Percentiles rank a stretch among this genome's conserved stretches.
Conservation (phyloP, 2,888 invertebrate species). For the Nymphalis polychloros region DNA sequence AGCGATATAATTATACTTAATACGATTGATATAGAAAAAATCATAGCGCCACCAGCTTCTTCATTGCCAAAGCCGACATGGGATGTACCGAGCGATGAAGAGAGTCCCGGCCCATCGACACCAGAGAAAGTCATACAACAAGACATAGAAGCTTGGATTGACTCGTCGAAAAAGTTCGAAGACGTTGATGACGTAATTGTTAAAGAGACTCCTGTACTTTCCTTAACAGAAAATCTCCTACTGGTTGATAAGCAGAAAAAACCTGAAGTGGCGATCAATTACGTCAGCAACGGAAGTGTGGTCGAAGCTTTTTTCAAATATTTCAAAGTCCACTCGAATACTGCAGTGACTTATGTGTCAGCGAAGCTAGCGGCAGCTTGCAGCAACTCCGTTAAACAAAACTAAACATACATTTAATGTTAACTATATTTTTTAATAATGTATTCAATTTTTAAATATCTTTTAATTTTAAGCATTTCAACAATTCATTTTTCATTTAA, state of each 20-base stretch:
- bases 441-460: background rate
- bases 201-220: background rate
- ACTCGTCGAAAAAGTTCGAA: slow-evolving; percentile 23
- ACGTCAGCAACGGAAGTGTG: slow-evolving; percentile 14
- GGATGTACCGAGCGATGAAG: slow-evolving; percentile 11
- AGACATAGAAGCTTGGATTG: slow-evolving; percentile 39
- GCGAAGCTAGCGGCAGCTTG: slow-evolving; percentile 26
- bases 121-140: slow-evolving; percentile 22
- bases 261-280: slow-evolving; percentile 9
- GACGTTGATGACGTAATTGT: background rate
- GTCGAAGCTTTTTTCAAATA: slow-evolving; percentile 42
- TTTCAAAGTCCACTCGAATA: slow-evolving; percentile 34
- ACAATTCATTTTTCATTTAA: background rate
- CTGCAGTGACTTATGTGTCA: slow-evolving; percentile 24
- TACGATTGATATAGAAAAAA: background rate
- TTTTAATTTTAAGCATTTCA: background rate
- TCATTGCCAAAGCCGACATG: slow-evolving; percentile 24
- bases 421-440: background rate
- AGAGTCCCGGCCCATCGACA: slow-evolving; percentile 18
- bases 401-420: slow-evolving; percentile 22
- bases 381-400: slow-evolving; percentile 8
- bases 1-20: slow-evolving; percentile 5
- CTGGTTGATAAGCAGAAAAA: slow-evolving; percentile 10
- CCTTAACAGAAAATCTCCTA: background rate
- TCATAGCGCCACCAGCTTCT: slow-evolving; percentile 26